A percentile compares a stretch with the other conserved stretches of the same genome.
phyloP scores from a whole-genome alignment of 2,113 vertebrate genomes.

The Pyrgilauda ruficollis region DNA sequence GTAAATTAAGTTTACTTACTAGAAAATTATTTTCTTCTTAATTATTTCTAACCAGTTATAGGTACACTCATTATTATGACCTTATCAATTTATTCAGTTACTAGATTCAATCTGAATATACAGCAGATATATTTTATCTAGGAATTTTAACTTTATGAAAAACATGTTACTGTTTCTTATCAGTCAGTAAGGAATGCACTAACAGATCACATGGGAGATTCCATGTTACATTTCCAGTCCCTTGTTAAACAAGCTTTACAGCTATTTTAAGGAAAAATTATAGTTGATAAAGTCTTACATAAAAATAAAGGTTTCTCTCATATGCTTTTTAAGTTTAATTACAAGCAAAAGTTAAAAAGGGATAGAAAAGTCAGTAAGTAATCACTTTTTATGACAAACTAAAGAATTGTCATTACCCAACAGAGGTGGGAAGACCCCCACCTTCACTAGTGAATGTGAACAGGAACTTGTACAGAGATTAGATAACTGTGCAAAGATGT shows the following conservation, averaged over 20 bases:
- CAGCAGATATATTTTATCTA: not conserved
- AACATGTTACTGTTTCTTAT: not conserved
- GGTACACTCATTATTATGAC: no score
- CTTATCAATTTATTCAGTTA: not conserved
- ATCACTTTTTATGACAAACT: not conserved
- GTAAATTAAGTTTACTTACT: not conserved
- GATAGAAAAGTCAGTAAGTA: not conserved
- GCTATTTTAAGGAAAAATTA: not conserved
- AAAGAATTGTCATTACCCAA: not conserved
- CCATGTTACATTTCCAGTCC: not conserved
- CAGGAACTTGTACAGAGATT: no score
- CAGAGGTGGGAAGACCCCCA: accelerated
- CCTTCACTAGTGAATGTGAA: accelerated
- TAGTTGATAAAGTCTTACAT: no score
- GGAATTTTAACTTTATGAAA: not conserved
- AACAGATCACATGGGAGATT: not conserved
- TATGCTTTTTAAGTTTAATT: not conserved
- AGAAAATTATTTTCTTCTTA: not conserved
- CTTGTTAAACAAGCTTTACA: not conserved
- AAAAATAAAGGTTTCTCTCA: not conserved
- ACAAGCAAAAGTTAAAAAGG: not conserved
- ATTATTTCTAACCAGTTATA: not conserved
- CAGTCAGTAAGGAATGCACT: not conserved
- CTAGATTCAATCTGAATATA: not conserved
- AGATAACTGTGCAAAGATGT: not conserved